Base-by-base conservation (phyloP, 2,797 vertebrate genomes). In the Pygocentrus nattereri region DNA sequence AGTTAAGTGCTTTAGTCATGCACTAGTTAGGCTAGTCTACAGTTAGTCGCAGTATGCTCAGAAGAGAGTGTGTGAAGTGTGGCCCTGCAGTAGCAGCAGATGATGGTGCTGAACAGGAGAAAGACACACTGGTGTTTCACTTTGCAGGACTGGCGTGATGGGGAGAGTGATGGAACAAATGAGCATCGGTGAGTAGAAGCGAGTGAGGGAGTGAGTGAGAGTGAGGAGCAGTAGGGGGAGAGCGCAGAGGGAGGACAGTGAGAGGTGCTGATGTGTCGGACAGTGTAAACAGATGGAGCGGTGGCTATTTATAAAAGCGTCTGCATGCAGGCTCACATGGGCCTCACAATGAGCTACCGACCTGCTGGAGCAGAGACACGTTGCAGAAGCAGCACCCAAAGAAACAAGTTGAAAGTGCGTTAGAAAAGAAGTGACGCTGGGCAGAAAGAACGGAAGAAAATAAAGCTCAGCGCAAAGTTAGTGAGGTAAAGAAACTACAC, bases 241-340 rank as follows among this genome's bases (percentile, higher is more conserved):
- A 62, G 81, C 67, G 69, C n/a, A 71, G 47, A 38, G 31, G 65
- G n/a, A 65, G 81, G 65, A 54, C 81, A 80, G 67, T 1, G 86
- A 31, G 86, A 95, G 94, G 94, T 95, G 94, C 93, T 94, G 94
- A 95, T 94, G 89, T 93, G 91, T 87, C 76, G 50, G 81, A 86
- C 76, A 86, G 89, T 91, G 91, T 92, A 93, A 95, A 94, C 94
- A 93, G 92, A 94, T 90, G 88, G 89, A 79, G 79, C 76, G 78
- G 85, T 83, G 79, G 76, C 92, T 95, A 95, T 95, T 94, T 94
- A 89, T 94, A 95, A 92, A 87, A 68, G 84, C 88, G 88, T 92
- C 92, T 93, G 88, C 90, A 94, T 90, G 38, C 85, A 88, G 91
- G 88, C 92, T 92, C 90, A 90, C 91, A 83, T 87, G 86, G 72